Evolutionary conservation across 2,888 invertebrate genomes (phyloP).

Genomic region (Zhuqinia jingwanae): DNA sequence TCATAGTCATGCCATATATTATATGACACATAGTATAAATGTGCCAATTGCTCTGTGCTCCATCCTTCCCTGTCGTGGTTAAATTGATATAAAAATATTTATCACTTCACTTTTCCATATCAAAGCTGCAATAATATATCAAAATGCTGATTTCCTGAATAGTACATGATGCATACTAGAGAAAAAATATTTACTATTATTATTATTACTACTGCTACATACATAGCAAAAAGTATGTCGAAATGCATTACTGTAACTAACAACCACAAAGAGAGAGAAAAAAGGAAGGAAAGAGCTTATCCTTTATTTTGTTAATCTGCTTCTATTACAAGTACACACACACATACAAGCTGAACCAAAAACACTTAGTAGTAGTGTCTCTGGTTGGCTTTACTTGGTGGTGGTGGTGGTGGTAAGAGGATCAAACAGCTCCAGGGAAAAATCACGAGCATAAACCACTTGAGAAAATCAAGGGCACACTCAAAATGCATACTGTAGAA

Average conservation of each 20-base stretch:
- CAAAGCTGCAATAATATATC: background rate
- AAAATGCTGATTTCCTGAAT: background rate
- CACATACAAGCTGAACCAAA: background rate
- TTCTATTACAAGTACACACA: too few relatives aligned
- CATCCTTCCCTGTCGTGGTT: background rate
- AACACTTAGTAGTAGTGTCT: background rate
- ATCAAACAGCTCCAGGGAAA: constrained; percentile 37
- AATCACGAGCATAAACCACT: constrained; percentile 28
- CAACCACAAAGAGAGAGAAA: background rate
- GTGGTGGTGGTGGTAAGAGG: too few relatives aligned
- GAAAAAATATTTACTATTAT: too few relatives aligned
- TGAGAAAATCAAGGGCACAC: constrained; percentile 20
- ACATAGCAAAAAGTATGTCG: too few relatives aligned
- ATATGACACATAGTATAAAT: background rate
- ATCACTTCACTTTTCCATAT: background rate
- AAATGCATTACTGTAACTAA: too few relatives aligned
- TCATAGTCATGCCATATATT: background rate
- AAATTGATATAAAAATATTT: constrained; percentile 29
- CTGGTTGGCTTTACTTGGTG: background rate
- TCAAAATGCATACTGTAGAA: background rate
- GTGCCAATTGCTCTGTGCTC: background rate
- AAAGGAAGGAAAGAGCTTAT: background rate
- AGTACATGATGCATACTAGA: too few relatives aligned
- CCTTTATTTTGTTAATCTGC: constrained; percentile 12
- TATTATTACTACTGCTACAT: too few relatives aligned